Percentiles rank a stretch among this genome's conserved stretches.
Evolutionary conservation across 2,113 vertebrate genomes (phyloP).

Genomic region (Smithornis capensis): DNA sequence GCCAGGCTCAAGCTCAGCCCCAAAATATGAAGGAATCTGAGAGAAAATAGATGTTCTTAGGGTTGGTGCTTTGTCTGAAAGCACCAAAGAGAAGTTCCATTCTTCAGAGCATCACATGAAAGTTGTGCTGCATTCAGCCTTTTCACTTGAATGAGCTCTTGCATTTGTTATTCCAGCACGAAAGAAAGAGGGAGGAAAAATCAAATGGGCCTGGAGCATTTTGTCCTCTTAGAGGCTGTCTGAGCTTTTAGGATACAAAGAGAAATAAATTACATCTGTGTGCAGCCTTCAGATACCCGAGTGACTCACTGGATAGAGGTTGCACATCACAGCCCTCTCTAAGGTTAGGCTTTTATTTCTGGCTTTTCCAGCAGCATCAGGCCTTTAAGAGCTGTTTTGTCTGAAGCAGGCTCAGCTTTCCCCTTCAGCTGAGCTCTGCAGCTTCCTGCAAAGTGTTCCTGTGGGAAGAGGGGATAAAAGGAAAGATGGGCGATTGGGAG

Average conservation of each 20-base stretch:
- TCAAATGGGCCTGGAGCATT: not conserved
- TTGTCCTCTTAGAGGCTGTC: not conserved
- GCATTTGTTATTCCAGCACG: not conserved
- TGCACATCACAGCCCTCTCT: not conserved
- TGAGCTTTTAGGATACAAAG: not conserved
- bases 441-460: not conserved
- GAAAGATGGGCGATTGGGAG: accelerated
- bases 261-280: not conserved
- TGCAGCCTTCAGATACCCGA: not conserved
- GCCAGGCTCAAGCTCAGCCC: not conserved
- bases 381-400: not conserved
- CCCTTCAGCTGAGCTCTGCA: not conserved
- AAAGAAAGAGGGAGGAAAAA: not conserved
- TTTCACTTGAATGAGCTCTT: not conserved
- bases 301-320: not conserved
- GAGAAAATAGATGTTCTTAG: not conserved
- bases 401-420: not conserved
- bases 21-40: not conserved
- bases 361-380: not conserved
- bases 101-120: not conserved
- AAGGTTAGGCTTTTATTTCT: not conserved
- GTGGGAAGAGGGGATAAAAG: not conserved
- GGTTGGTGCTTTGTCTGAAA: not conserved
- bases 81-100: not conserved
- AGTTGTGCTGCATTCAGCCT: not conserved